phyloP scores from a whole-genome alignment of 2,797 vertebrate genomes.

The Vultur gryphus region DNA sequence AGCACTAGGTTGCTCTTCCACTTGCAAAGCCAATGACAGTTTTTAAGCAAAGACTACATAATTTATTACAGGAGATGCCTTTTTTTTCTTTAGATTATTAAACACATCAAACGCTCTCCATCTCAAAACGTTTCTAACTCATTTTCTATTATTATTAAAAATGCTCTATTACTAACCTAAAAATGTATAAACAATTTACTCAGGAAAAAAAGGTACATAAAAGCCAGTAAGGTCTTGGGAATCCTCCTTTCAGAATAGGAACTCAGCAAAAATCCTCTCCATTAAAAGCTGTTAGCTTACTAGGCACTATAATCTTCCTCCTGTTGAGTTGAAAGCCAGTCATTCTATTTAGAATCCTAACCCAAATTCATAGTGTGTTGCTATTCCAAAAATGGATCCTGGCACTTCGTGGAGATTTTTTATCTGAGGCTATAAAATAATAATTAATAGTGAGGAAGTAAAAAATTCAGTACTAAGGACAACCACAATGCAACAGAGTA shows the following conservation, averaged over 20 bases:
- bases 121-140: not conserved
- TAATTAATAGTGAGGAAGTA: not conserved
- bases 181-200: not conserved
- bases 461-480: not conserved
- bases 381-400: not conserved
- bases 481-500: not conserved
- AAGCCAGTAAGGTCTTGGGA: not conserved
- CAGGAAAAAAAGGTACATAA: not conserved
- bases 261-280: not conserved
- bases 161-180: not conserved
- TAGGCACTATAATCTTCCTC: not conserved
- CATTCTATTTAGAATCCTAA: not conserved
- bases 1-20: not conserved
- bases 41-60: not conserved
- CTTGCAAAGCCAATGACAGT: not conserved
- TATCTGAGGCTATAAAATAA: not conserved
- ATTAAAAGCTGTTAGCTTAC: not conserved
- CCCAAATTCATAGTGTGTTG: not conserved
- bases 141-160: constrained; percentile 2
- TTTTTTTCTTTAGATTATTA: not conserved
- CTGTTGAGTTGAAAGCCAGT: not conserved
- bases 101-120: not conserved
- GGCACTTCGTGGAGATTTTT: not conserved
- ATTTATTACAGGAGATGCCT: not conserved
- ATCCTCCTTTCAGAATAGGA: not conserved